These are phyloP conservation scores for Rhinophrynus dorsalis DNA, from an alignment of 2,797 vertebrate species.

Conservation along the genomic window DNA sequence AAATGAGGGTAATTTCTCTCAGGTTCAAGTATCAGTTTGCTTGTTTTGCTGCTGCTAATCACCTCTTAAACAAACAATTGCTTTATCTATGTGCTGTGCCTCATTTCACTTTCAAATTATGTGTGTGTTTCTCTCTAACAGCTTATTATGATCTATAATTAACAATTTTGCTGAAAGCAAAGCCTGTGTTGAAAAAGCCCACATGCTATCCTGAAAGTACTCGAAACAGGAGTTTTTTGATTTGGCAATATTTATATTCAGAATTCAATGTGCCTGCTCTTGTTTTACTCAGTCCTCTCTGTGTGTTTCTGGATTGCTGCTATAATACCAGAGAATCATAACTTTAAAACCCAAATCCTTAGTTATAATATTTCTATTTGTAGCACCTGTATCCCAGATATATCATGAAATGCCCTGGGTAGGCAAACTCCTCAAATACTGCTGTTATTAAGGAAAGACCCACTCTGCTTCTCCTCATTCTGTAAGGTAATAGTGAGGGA, in stretches of 20 bases:
- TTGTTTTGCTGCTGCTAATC: slow-evolving; percentile 72
- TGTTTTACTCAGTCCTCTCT: slow-evolving; percentile 18
- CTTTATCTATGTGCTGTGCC: slow-evolving; percentile 71
- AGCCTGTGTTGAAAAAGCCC: slow-evolving; percentile 60
- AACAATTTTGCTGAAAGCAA: slow-evolving; percentile 71
- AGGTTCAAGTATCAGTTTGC: slow-evolving; percentile 70
- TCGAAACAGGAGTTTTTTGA: slow-evolving; percentile 52
- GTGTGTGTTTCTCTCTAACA: slow-evolving; percentile 66
- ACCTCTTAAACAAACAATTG: slow-evolving; percentile 74
- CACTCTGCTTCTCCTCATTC: no score
- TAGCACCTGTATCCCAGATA: no score
- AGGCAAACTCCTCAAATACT: no score
- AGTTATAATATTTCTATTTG: no score
- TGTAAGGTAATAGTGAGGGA: no score
- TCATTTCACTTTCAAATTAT: slow-evolving; percentile 76
- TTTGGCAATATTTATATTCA: slow-evolving; percentile 54
- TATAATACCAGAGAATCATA: neutral
- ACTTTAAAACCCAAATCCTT: slow-evolving; percentile 17
- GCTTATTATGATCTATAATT: slow-evolving; percentile 72
- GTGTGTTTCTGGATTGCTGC: slow-evolving; percentile 11
- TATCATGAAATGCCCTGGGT: no score
- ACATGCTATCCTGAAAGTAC: slow-evolving; percentile 57
- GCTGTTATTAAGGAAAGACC: no score
- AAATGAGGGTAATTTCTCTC: slow-evolving; percentile 65
- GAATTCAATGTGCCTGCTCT: slow-evolving; percentile 37